phyloP scores from a whole-genome alignment of 1,140 invertebrate genomes.

The Limonius californicus region DNA sequence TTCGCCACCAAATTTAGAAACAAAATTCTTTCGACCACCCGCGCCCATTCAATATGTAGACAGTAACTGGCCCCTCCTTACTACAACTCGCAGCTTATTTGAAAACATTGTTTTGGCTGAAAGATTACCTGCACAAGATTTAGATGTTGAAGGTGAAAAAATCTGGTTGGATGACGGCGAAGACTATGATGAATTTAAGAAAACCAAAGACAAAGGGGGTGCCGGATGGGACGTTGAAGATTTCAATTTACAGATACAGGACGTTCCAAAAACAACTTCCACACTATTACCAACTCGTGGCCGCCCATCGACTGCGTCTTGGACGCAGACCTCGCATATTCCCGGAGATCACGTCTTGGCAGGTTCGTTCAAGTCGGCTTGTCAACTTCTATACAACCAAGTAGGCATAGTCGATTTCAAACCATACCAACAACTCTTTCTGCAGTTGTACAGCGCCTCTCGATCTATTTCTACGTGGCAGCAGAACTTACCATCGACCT shows the following conservation, averaged over 20 bases:
- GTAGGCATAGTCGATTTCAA: slow-evolving; percentile 85
- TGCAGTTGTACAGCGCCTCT: slow-evolving; percentile 71
- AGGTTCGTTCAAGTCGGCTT: slow-evolving; percentile 92
- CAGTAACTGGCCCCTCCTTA: slow-evolving; percentile 94
- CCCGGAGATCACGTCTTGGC: slow-evolving; percentile 92
- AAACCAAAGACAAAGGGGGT: slow-evolving; percentile 47
- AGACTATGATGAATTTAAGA: slow-evolving; percentile 45
- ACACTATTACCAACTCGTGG: slow-evolving; percentile 80
- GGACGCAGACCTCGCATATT: too few species aligned
- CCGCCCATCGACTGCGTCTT: slow-evolving; percentile 61
- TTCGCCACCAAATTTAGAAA: too few species aligned
- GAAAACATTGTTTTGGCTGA: slow-evolving; percentile 65
- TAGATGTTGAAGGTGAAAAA: slow-evolving; percentile 74
- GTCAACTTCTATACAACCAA: slow-evolving; percentile 77
- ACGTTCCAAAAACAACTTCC: slow-evolving; percentile 63
- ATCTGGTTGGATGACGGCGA: slow-evolving; percentile 86
- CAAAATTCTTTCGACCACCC: slow-evolving; percentile 75
- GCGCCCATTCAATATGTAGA: slow-evolving; percentile 83
- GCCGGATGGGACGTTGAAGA: slow-evolving; percentile 93
- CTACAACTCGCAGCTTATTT: slow-evolving; percentile 80
- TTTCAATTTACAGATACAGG: slow-evolving; percentile 90
- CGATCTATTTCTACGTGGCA: slow-evolving; percentile 74
- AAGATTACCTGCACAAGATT: slow-evolving; percentile 48
- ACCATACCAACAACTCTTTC: slow-evolving; percentile 77
- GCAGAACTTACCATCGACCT: slow-evolving; percentile 72